Evolutionary conservation across 2,797 vertebrate species (phyloP), one percentile per base, ranked within the genome.

Genomic region (Parauchenoglanis ngamensis): DNA sequence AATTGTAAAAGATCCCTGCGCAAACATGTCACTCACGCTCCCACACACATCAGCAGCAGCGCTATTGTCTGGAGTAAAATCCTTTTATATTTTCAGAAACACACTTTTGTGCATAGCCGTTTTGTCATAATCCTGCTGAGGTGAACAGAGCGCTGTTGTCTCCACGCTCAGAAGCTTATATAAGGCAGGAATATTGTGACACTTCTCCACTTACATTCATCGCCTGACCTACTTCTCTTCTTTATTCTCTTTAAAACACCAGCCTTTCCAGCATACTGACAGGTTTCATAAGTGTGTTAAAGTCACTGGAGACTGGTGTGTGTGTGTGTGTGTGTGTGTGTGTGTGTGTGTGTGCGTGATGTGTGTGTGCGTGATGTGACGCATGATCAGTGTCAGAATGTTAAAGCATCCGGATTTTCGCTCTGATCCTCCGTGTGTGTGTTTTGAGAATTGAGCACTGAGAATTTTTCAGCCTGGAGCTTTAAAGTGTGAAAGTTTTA

Each of bases 111-210:
- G 92, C 86, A 89, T 88, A 91, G 92, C 91, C 85, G 79, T 61
- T 57, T n/a, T 57, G 31, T 6, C 8, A n/a, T 93, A 93, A 94
- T 94, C 92, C 92, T 72, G 79, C 94, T 88, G 92, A 85, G 90
- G 90, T 52, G 77, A 77, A 80, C 19, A 28, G 44, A 85, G 91
- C 90, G 91, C 91, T 86, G 67, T 86, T 28, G 75, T 90, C 78
- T 89, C 89, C 89, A 91, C 91, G 90, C 89, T 90, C 77, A 59
- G 88, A 92, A 82, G 73, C 19, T 63, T 86, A 61, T 67, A 81
- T 70, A 44, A 44, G 56, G 85, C 46, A 87, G 85, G 54, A 86
- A 73, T 7, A 57, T 83, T 86, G 77, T 17, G 49, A 44, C 84
- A 35, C 35, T 61, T 80, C 25, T 88, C 86, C 6, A 1, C 21